Evolutionary conservation across 2,797 vertebrate species (phyloP).

Genomic region (Protosalanx chinensis): DNA sequence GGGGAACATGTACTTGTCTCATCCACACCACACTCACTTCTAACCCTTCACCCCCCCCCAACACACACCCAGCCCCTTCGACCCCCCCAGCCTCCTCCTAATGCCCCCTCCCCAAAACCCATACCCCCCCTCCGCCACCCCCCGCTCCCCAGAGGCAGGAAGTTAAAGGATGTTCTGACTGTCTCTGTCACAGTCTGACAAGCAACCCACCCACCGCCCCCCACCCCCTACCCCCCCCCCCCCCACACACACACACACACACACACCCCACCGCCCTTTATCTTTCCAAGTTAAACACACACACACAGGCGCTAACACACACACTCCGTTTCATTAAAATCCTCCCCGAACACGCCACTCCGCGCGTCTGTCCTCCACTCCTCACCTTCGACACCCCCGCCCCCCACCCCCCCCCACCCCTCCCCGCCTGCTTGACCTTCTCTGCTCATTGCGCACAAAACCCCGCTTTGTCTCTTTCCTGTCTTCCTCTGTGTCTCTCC

Average conservation of each 20-base stretch:
- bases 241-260: constrained; percentile 41
- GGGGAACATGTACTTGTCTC: too few relatives aligned
- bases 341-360: constrained; percentile 89
- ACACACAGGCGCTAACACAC: constrained; percentile 6
- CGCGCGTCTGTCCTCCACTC: constrained; percentile 90
- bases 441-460: constrained; percentile 84
- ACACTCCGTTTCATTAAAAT: constrained; percentile 91
- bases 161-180: constrained; percentile 53
- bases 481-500: background rate
- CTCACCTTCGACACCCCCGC: constrained; percentile 72
- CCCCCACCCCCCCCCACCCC: constrained; percentile 62
- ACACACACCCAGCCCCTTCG: too few relatives aligned
- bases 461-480: constrained; percentile 14
- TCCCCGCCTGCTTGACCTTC: constrained; percentile 87
- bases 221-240: constrained; percentile 38
- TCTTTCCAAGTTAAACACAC: too few relatives aligned
- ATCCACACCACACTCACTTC: too few relatives aligned
- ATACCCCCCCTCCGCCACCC: too few relatives aligned
- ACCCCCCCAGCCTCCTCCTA: too few relatives aligned
- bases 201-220: constrained; percentile 45
- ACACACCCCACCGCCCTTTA: constrained; percentile 19
- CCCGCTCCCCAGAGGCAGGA: constrained; percentile 5
- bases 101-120: too few relatives aligned
- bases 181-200: constrained; percentile 61
- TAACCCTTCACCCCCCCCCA: too few relatives aligned